A percentile compares a stretch with the other conserved stretches of the same genome.
Conservation (phyloP, 2,888 invertebrate species). For the Malthinus seriepunctatus region DNA sequence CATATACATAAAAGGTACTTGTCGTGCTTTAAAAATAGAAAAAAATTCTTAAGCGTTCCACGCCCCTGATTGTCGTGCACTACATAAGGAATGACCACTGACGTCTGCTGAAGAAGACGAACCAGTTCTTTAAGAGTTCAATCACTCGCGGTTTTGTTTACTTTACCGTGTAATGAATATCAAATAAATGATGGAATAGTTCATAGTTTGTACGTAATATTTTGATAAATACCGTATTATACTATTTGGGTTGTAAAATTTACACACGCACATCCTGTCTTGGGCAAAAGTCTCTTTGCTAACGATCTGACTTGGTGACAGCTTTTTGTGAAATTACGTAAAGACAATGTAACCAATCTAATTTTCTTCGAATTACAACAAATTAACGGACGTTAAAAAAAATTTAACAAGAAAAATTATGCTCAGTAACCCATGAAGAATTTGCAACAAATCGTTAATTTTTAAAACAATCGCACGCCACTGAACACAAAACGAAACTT, state of each 20-base stretch:
- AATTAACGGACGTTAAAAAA: no score
- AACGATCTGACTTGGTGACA: no score
- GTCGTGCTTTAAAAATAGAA: neutral
- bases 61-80: conserved; percentile 26
- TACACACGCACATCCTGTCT: conserved; percentile 2
- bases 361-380: no score
- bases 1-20: neutral
- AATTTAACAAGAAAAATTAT: no score
- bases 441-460: no score
- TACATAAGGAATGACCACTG: conserved; percentile 26
- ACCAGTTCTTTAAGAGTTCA: conserved; percentile 24
- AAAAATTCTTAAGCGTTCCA: conserved; percentile 24
- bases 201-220: neutral
- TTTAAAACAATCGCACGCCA: no score
- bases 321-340: no score
- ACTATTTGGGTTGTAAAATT: conserved; percentile 6
- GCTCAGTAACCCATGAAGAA: no score
- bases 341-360: no score
- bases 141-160: conserved; percentile 25
- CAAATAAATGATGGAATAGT: conserved; percentile 4
- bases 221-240: neutral
- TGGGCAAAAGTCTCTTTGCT: neutral
- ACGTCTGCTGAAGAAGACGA: conserved; percentile 22
- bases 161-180: conserved; percentile 20
- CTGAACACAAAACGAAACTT: no score